A percentile compares a stretch with the other conserved stretches of the same genome.
phyloP scores from a whole-genome alignment of 2,797 vertebrate genomes.

The Babyrousa celebensis region DNA sequence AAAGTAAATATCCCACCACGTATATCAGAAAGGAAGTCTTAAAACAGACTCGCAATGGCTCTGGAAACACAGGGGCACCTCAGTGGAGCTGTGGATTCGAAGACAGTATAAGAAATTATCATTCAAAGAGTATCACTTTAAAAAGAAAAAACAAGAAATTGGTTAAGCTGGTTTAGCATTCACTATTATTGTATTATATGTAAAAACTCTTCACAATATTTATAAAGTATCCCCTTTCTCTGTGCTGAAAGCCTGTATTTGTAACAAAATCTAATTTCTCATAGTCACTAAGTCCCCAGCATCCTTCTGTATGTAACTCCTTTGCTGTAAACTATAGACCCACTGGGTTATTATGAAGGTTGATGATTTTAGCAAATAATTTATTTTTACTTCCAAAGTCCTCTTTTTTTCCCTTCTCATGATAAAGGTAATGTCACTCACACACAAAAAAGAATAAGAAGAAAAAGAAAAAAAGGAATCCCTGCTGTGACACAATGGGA shows the following conservation, averaged over 20 bases:
- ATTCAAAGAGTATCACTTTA: neutral
- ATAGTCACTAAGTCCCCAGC: neutral
- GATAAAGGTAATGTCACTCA: neutral
- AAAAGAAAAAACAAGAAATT: neutral
- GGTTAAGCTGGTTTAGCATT: neutral
- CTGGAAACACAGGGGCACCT: neutral
- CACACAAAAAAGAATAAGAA: neutral
- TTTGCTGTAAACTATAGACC: neutral
- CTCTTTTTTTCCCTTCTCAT: neutral
- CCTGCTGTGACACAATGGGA: no score
- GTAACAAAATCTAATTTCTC: slow-evolving; percentile 17
- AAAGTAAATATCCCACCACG: neutral
- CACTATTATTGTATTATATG: neutral
- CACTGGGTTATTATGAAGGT: neutral
- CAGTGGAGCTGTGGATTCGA: no score
- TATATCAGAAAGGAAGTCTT: slow-evolving; percentile 6
- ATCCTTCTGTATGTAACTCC: neutral
- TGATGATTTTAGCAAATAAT: slow-evolving; percentile 53
- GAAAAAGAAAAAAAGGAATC: neutral
- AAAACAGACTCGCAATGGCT: neutral
- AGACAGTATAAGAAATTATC: neutral
- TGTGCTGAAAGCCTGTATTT: neutral
- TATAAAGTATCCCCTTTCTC: neutral
- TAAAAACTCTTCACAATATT: slow-evolving; percentile 9
- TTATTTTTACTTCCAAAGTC: slow-evolving; percentile 64